Conservation (phyloP, 2,888 invertebrate species). For the Polymixis lichenea region DNA sequence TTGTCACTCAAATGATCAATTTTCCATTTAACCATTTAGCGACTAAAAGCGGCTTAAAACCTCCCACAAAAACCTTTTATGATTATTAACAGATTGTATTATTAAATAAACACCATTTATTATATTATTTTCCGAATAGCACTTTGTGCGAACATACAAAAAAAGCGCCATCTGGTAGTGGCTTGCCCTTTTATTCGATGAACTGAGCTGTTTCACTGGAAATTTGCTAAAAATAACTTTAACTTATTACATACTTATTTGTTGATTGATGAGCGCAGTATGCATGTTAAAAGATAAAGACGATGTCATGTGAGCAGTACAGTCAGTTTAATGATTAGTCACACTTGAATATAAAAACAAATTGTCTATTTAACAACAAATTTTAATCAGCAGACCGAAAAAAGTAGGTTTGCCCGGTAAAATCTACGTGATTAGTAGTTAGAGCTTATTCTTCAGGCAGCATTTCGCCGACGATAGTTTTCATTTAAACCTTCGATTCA, state of each 20-base stretch:
- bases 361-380: too few relatives aligned
- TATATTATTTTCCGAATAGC: slow-evolving; percentile 5
- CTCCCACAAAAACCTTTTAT: slow-evolving; percentile 41
- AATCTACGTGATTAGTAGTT: too few relatives aligned
- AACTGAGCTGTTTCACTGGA: not conserved
- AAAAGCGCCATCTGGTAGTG: not conserved
- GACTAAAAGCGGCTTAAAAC: slow-evolving; percentile 28
- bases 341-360: too few relatives aligned
- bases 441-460: not conserved
- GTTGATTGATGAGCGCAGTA: too few relatives aligned
- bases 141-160: not conserved
- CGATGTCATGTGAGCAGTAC: too few relatives aligned
- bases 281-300: too few relatives aligned
- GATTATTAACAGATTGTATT: slow-evolving; percentile 40
- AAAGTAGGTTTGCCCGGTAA: not conserved
- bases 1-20: slow-evolving; percentile 21
- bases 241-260: not conserved
- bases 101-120: slow-evolving; percentile 17
- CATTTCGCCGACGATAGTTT: not conserved
- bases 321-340: too few relatives aligned
- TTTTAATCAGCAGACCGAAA: not conserved
- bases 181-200: slow-evolving; percentile 15
- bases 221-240: not conserved
- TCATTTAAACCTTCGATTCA: not conserved
- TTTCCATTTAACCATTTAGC: slow-evolving; percentile 21